phyloP scores from a whole-genome alignment of 2,113 vertebrate genomes.

The Aepyceros melampus region DNA sequence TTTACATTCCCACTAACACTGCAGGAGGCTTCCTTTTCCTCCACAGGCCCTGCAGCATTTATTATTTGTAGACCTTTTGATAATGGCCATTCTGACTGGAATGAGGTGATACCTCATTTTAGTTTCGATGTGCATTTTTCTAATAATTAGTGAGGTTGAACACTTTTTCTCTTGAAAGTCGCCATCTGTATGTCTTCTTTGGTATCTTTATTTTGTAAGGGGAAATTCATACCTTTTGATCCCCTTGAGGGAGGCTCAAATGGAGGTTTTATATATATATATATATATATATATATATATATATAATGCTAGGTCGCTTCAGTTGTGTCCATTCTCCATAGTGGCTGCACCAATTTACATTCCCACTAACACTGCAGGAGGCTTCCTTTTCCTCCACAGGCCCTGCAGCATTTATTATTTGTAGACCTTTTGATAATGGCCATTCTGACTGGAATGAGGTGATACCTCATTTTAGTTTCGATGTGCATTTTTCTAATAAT shows the following conservation, averaged over 20 bases:
- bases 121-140: neutral
- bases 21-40: neutral
- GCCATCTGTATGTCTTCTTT: neutral
- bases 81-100: neutral
- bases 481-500: no score
- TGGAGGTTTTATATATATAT: no score
- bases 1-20: no score
- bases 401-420: no score
- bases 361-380: no score
- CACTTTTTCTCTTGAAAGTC: neutral
- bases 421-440: no score
- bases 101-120: neutral
- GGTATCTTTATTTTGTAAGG: neutral
- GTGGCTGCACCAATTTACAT: no score
- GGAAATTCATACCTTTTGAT: neutral
- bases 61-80: neutral
- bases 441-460: no score
- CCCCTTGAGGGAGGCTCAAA: neutral
- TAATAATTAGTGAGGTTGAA: neutral
- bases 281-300: neutral
- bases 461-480: no score
- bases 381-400: no score
- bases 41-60: neutral
- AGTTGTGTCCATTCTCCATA: fast-evolving
- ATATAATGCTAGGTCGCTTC: no score